Conservation (phyloP, 2,888 invertebrate species). For the Anthoptus insignis region DNA sequence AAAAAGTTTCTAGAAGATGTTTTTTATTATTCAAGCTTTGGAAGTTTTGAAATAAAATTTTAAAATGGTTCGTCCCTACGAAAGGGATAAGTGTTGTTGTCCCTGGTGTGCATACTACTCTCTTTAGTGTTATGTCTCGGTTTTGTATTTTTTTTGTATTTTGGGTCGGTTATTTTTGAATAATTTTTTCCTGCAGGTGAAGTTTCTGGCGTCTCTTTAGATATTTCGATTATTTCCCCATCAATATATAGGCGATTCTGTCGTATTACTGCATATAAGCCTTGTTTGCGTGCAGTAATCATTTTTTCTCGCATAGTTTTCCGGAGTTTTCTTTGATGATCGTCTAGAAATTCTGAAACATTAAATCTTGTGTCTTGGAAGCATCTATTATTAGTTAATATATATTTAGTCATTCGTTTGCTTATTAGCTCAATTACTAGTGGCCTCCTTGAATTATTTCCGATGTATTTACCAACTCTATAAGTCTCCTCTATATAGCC, state of each 20-base stretch:
- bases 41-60: conserved; percentile 10
- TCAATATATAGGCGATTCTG: background rate
- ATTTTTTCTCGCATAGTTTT: background rate
- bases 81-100: conserved; percentile 1
- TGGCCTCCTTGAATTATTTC: background rate
- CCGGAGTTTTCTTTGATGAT: background rate
- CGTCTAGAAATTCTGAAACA: conserved; percentile 5
- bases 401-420: conserved; percentile 10
- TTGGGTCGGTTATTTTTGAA: background rate
- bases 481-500: conserved; percentile 2
- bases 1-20: conserved; percentile 1
- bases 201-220: background rate
- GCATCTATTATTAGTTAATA: background rate
- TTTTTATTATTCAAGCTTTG: conserved; percentile 8
- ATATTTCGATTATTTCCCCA: background rate
- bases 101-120: too few species aligned
- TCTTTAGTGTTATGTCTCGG: background rate
- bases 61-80: background rate
- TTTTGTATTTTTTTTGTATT: background rate
- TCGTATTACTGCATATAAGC: conserved; percentile 6
- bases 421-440: background rate
- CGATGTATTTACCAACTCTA: background rate
- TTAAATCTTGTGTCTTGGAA: background rate
- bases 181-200: background rate
- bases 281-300: background rate